These are phyloP conservation scores for Panulirus ornatus DNA, from an alignment of 1,140 invertebrate genomes.

Conservation along the genomic window DNA sequence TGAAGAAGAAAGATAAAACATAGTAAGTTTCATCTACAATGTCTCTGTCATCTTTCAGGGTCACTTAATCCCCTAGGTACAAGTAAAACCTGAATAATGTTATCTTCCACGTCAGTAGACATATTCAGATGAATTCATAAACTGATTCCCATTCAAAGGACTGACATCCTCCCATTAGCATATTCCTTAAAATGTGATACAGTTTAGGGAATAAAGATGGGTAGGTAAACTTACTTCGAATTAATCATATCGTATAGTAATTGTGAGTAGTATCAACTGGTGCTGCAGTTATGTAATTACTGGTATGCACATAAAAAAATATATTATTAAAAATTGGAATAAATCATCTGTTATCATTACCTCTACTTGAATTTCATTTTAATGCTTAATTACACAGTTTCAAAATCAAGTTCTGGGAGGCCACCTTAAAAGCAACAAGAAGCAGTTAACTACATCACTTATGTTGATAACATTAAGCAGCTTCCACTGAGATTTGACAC, in stretches of 20 bases:
- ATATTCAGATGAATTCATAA: not conserved
- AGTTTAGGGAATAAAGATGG: not conserved
- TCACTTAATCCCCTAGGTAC: not conserved
- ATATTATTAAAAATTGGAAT: conserved; percentile 11
- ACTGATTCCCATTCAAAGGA: conserved; percentile 4
- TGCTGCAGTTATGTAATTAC: conserved; percentile 11
- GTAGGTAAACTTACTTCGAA: not conserved
- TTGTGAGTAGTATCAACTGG: conserved; percentile 16
- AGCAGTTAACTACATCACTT: conserved; percentile 44
- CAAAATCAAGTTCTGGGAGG: conserved; percentile 19
- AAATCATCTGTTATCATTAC: not conserved
- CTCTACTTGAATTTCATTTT: conserved; percentile 17
- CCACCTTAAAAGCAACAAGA: conserved; percentile 50
- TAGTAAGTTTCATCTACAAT: not conserved
- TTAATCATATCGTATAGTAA: not conserved
- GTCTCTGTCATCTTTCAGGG: conserved; percentile 7
- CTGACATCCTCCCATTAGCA: not conserved
- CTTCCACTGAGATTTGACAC: conserved; percentile 59
- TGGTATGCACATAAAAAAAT: conserved; percentile 36
- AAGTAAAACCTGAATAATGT: conserved; percentile 8
- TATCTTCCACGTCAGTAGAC: conserved; percentile 5
- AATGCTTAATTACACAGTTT: conserved; percentile 5
- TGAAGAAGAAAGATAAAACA: not conserved
- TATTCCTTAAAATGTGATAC: not conserved
- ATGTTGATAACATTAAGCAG: conserved; percentile 58